Conservation (phyloP, 1,140 invertebrate species). For the Leptinotarsa lineolata region DNA sequence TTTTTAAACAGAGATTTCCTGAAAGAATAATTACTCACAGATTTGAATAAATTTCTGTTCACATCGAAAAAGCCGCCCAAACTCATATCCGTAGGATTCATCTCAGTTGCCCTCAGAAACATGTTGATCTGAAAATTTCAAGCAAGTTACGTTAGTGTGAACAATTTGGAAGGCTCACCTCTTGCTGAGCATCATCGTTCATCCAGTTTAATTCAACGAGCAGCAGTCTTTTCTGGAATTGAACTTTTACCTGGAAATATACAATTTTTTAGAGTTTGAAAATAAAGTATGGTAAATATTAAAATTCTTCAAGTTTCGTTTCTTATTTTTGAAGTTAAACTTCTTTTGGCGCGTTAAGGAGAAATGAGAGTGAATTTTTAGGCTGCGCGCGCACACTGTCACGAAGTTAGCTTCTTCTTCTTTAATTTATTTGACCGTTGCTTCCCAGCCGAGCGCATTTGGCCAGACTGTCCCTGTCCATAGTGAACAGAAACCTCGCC, state of each 20-base stretch:
- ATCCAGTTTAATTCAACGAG: slow-evolving; percentile 70
- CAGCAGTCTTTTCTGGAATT: slow-evolving; percentile 71
- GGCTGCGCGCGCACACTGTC: too few relatives aligned
- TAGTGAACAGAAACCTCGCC: too few relatives aligned
- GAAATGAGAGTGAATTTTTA: too few relatives aligned
- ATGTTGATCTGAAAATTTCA: slow-evolving; percentile 63
- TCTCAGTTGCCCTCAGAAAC: slow-evolving; percentile 70
- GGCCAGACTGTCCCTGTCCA: too few relatives aligned
- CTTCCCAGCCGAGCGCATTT: too few relatives aligned
- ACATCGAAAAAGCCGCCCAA: slow-evolving; percentile 71
- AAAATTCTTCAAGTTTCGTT: too few relatives aligned
- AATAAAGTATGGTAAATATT: too few relatives aligned
- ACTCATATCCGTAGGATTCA: slow-evolving; percentile 71
- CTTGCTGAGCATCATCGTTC: slow-evolving; percentile 54
- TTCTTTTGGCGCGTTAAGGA: too few relatives aligned
- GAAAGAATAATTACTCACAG: slow-evolving; percentile 57
- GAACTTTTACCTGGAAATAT: slow-evolving; percentile 61
- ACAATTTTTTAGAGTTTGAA: neutral
- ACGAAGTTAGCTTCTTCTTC: too few relatives aligned
- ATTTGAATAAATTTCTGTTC: slow-evolving; percentile 70
- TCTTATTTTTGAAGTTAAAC: too few relatives aligned
- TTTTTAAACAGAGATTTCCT: too few relatives aligned
- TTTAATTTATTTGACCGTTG: too few relatives aligned
- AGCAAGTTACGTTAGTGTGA: slow-evolving; percentile 6
- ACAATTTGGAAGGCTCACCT: slow-evolving; percentile 40